A percentile compares a stretch with the other conserved stretches of the same genome.
Evolutionary conservation across 2,113 vertebrate genomes (phyloP).

Genomic region (Gadus macrocephalus): DNA sequence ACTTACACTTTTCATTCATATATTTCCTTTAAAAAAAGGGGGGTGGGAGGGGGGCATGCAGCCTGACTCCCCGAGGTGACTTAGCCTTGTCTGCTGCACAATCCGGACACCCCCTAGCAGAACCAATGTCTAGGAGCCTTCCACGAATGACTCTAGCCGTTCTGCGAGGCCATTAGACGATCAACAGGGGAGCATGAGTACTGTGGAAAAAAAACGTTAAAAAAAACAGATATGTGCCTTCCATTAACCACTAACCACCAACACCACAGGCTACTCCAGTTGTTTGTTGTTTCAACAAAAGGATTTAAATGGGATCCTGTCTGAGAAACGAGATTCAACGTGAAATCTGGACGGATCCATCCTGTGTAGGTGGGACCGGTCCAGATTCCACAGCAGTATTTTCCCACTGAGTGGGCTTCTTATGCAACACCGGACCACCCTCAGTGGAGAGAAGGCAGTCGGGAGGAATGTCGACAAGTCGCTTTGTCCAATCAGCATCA

Average conservation of each 20-base stretch:
- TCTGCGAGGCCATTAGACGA: conserved; percentile 38
- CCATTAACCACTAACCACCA: conserved; percentile 37
- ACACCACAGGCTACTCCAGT: conserved; percentile 17
- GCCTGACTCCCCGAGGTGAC: too few relatives aligned
- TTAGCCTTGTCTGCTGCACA: too few relatives aligned
- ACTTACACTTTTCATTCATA: neutral
- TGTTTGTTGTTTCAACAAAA: conserved; percentile 15
- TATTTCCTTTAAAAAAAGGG: neutral
- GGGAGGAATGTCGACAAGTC: too few relatives aligned
- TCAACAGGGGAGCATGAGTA: conserved; percentile 35
- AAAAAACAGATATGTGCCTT: conserved; percentile 23
- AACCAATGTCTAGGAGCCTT: conserved; percentile 18
- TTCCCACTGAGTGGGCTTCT: too few relatives aligned
- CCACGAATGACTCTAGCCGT: conserved; percentile 33
- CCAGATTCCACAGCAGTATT: too few relatives aligned
- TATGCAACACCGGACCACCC: too few relatives aligned
- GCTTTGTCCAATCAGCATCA: too few relatives aligned
- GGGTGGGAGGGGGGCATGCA: too few relatives aligned
- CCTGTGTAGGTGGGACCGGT: too few relatives aligned
- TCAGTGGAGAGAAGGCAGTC: too few relatives aligned
- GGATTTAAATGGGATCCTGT: conserved; percentile 14
- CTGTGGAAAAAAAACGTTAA: conserved; percentile 46
- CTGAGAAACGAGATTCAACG: conserved; percentile 9
- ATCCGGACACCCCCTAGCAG: too few relatives aligned
- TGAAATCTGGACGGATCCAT: too few relatives aligned